Percentiles rank a stretch among this genome's conserved stretches.
These are phyloP conservation scores for Megalops cyprinoides DNA, from an alignment of 2,797 vertebrate species.

Conservation along the genomic window DNA sequence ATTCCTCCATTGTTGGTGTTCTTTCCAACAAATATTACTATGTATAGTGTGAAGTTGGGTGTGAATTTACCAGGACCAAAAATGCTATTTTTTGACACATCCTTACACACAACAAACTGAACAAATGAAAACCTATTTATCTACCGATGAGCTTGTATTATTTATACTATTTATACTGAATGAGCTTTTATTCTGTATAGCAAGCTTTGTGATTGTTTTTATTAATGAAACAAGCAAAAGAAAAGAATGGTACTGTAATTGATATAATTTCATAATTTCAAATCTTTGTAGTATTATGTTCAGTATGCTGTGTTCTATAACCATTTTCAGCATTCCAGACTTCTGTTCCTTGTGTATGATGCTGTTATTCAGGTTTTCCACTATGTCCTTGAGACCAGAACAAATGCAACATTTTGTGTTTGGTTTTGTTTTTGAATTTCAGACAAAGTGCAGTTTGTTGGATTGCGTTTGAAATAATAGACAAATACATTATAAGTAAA, in stretches of 20 bases:
- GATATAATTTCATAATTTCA: neutral
- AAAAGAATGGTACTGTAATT: slow-evolving; percentile 4
- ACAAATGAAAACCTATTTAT: slow-evolving; percentile 28
- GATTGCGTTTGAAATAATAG: neutral
- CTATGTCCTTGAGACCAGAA: neutral
- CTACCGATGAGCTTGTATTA: slow-evolving; percentile 21
- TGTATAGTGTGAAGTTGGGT: neutral
- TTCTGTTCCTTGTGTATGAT: neutral
- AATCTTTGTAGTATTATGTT: slow-evolving; percentile 11
- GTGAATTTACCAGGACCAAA: neutral
- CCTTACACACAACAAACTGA: neutral
- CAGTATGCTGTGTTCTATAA: neutral
- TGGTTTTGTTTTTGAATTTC: too few relatives aligned
- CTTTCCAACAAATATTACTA: neutral
- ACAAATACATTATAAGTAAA: neutral
- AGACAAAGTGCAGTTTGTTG: slow-evolving; percentile 1
- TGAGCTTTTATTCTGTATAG: slow-evolving; percentile 19
- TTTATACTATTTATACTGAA: slow-evolving; percentile 41
- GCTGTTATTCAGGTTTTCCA: neutral
- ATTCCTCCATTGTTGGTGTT: neutral
- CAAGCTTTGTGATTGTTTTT: neutral
- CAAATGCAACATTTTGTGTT: neutral
- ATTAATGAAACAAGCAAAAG: slow-evolving; percentile 6
- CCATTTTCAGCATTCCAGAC: neutral
- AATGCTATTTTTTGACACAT: neutral